Base-by-base conservation (phyloP, 2,888 invertebrate genomes). In the Volucella zonaria region DNA sequence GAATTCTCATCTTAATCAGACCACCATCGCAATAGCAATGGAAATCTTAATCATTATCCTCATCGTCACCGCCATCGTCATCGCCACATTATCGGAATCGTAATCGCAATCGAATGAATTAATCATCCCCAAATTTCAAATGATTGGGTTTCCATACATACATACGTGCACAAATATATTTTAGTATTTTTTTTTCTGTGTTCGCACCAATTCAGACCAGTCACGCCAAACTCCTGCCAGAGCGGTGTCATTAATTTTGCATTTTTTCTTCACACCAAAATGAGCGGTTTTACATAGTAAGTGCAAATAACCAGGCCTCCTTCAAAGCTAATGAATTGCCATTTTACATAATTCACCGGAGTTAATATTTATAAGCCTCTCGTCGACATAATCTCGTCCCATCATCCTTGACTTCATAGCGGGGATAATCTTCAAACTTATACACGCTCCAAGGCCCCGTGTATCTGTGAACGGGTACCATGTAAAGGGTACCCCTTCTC, bases 271-370 rank as follows among this genome's bases (percentile, higher is more conserved):
- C 14, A 38, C 47, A 31, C 56, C 38, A 1, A 47, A 56, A 56
- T 31, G 68, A 56, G 38, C 68, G 31, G 54, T 31, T 67, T 31
- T 45, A 23, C 45, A 62, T 40, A 56, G 40, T 52, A 43, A 59
- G 59, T 58, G 40, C 51, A 6, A 6, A 31, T 31, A 31, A 31
- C 6, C 31, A 31, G 31, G 31, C 42, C 10, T 12, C 31, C 23
- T 31, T 31, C 18, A 47, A 42, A 59, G 43, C 67, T 74, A 74
- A 82, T 71, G 51, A 82, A 82, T 82, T 51, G 62, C 73, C 58
- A 15, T 49, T 43, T 51, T 67, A 56, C 77, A 68, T 73, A 62
- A 77, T 77, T 71, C 11, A 82, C 12, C 42, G 56, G 31, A 56
- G 70, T 78, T 78, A 58, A 68, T 73, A 62, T 62, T 77, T 58